Evolutionary conservation across 1,140 invertebrate genomes (phyloP).

Genomic region (Diuraphis noxia): DNA sequence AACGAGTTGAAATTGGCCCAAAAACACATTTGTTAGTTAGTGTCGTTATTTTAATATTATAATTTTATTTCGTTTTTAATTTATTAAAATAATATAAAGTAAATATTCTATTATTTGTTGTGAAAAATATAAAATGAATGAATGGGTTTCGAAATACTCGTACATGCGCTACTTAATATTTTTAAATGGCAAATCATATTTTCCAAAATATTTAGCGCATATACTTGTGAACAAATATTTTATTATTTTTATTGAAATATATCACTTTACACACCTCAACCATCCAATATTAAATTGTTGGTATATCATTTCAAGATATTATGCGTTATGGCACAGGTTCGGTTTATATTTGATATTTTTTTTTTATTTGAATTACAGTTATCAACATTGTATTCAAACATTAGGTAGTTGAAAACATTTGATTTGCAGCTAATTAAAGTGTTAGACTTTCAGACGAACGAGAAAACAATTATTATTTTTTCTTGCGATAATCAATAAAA

Average conservation of each 20-base stretch:
- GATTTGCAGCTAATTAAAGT: not conserved
- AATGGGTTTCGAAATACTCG: not conserved
- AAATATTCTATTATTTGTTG: not conserved
- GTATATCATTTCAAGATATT: not conserved
- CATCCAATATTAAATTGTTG: not conserved
- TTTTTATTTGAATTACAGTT: not conserved
- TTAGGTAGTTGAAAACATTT: not conserved
- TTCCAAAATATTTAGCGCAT: not conserved
- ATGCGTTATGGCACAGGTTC: not conserved
- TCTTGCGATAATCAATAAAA: not conserved
- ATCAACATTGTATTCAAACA: not conserved
- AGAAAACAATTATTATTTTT: too few species aligned
- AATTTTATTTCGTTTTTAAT: not conserved
- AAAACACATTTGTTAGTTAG: not conserved
- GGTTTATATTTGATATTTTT: not conserved
- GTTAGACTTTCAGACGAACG: not conserved
- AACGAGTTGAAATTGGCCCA: not conserved
- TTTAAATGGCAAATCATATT: not conserved
- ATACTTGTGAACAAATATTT: too few species aligned
- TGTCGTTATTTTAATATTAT: not conserved
- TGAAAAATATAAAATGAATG: not conserved
- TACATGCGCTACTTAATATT: too few species aligned
- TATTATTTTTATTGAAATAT: not conserved
- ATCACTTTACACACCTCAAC: not conserved
- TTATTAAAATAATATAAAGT: not conserved